Evolutionary conservation across 2,888 invertebrate genomes (phyloP), one percentile per base, ranked within the genome.

Genomic region (Deilephila elpenor): DNA sequence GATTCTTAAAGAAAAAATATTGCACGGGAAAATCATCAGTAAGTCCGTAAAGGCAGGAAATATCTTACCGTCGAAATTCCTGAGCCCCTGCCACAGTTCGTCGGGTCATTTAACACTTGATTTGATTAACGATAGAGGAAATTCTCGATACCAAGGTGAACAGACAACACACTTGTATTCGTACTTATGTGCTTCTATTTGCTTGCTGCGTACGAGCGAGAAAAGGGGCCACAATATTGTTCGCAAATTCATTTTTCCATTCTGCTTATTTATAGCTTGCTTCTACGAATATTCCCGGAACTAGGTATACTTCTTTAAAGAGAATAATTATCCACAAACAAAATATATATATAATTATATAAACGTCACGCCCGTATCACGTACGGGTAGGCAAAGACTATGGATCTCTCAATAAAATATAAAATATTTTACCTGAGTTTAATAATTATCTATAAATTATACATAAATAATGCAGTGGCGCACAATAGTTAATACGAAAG

Each of bases 1-100:
- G 90, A 85, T 88, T 89, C 87, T 83, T 82, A 83, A 84, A 88
- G 88, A 89, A 91, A 91, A 91, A 90, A 89, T 87, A 88, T 87
- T 86, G 85, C 83, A 79, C 80, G 80, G 88, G 84, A 86, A 88
- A 88, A 88, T 90, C 84, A 89, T 88, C 89, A 87, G 87, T 81
- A 84, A 83, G 80, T 85, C 82, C 80, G 79, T 77, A 76, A 79
- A 79, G 78, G 80, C 76, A 79, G 84, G 86, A 87, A 87, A 89
- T 89, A 88, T 90, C 85, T 86, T 83, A 79, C 82, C 84, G 84
- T 85, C 84, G 79, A 80, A 83, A 82, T 85, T 83, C 82, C 84
- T 84, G 80, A 70, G 82, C 80, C 79, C 77, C 80, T 78, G 80
- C 79, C 80, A 82, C 84, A 80, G 84, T 82, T 84, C 79, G 76